A percentile compares a stretch with the other conserved stretches of the same genome.
Conservation (phyloP, 2,888 invertebrate genomes). For the Tiliacea citrago region DNA sequence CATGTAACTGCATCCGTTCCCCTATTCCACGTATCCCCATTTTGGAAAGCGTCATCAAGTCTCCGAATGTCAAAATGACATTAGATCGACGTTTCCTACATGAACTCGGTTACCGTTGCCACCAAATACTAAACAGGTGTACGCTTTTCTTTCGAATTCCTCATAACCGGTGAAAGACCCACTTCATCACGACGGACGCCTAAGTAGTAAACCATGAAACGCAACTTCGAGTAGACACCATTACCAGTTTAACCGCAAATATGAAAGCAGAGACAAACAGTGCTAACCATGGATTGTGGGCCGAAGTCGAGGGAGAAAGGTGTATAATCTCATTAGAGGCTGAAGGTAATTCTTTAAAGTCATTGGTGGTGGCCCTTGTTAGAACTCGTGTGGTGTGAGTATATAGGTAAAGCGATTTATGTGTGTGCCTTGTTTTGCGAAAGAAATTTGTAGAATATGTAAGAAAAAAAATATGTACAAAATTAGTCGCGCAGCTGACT, state of each 20-base stretch:
- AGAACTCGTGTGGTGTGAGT: conserved; percentile 36
- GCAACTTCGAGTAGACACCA: conserved; percentile 32
- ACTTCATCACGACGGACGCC: conserved; percentile 35
- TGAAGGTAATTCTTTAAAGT: conserved; percentile 77
- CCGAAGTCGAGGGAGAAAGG: conserved; percentile 70
- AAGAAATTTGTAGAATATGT: too few species aligned
- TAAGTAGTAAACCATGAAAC: conserved; percentile 54
- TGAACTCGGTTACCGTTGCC: not conserved
- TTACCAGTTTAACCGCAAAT: conserved; percentile 62
- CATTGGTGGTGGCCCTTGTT: conserved; percentile 73
- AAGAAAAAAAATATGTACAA: too few species aligned
- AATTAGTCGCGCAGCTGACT: too few species aligned
- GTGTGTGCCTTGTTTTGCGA: too few species aligned
- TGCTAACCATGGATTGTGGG: conserved; percentile 60
- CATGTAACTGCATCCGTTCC: not conserved
- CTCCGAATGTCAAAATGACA: not conserved
- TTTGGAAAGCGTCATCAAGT: not conserved
- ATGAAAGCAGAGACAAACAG: conserved; percentile 59
- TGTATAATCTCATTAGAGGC: conserved; percentile 77
- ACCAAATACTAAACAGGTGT: conserved; percentile 21
- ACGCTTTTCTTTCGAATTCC: conserved; percentile 48
- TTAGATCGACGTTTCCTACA: not conserved
- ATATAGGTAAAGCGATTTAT: conserved; percentile 15
- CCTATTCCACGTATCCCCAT: not conserved
- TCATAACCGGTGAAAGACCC: conserved; percentile 24